Evolutionary conservation across 2,113 vertebrate species (phyloP).

Genomic region (Melanerpes formicivorus): DNA sequence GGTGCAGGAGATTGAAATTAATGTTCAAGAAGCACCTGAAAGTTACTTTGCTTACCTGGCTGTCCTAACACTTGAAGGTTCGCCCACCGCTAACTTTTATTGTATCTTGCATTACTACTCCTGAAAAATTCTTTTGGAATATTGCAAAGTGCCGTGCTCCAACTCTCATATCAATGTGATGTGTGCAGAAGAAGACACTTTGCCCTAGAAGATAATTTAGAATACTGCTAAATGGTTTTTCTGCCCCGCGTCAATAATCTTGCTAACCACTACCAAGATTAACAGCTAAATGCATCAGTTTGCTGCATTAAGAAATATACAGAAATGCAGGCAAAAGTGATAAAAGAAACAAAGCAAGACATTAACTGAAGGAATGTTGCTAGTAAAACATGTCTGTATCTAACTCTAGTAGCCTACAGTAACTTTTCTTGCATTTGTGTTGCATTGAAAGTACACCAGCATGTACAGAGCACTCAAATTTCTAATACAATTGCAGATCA

Average conservation of each 20-base stretch:
- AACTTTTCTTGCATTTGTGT: neutral
- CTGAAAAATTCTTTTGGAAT: neutral
- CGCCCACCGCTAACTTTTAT: slow-evolving; percentile 62
- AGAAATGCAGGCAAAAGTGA: neutral
- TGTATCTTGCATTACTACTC: slow-evolving; percentile 13
- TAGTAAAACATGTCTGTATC: neutral
- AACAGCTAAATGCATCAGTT: neutral
- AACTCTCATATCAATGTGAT: neutral
- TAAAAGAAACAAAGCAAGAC: neutral
- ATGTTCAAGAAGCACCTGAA: neutral
- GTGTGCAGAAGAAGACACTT: neutral
- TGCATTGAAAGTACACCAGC: neutral
- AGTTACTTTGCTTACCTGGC: neutral
- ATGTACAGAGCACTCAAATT: neutral
- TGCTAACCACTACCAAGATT: neutral
- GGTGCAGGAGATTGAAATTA: neutral
- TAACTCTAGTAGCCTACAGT: neutral
- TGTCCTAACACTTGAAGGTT: slow-evolving; percentile 35
- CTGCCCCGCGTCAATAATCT: neutral
- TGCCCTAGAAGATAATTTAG: neutral
- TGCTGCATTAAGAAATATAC: neutral
- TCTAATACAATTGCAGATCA: neutral
- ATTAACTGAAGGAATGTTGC: neutral
- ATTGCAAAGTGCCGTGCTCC: slow-evolving; percentile 23
- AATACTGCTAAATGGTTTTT: neutral